A percentile compares a stretch with the other conserved stretches of the same genome.
Conservation (phyloP, 2,797 vertebrate species). For the Helicolenus hilgendorfi region DNA sequence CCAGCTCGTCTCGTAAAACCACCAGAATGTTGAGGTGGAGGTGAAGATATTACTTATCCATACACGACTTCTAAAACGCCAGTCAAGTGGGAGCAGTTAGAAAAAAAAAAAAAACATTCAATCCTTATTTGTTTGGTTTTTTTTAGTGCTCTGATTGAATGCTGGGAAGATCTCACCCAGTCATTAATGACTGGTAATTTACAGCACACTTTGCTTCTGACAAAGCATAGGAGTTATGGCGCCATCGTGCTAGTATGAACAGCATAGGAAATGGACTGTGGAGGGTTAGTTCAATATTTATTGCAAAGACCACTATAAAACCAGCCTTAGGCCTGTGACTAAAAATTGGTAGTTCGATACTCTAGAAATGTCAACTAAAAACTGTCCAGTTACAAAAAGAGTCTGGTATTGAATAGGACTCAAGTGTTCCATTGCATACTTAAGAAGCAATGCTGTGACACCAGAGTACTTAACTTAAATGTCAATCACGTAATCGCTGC, state of each 20-base stretch:
- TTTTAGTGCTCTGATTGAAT: conserved; percentile 39
- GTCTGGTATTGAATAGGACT: neutral
- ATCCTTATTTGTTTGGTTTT: conserved; percentile 44
- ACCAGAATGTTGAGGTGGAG: conserved; percentile 62
- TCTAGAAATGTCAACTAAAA: neutral
- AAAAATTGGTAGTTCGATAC: neutral
- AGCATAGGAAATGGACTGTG: conserved; percentile 57
- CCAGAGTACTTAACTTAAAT: neutral
- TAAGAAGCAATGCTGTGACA: neutral
- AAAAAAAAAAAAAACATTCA: conserved; percentile 33
- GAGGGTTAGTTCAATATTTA: conserved; percentile 16
- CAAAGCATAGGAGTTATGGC: conserved; percentile 37
- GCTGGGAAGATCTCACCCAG: conserved; percentile 34
- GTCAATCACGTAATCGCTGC: neutral
- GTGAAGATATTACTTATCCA: conserved; percentile 66
- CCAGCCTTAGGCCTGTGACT: neutral
- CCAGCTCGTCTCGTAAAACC: conserved; percentile 73
- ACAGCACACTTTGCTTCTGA: conserved; percentile 53
- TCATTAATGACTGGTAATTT: conserved; percentile 61
- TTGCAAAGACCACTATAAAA: conserved; percentile 20
- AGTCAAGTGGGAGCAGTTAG: conserved; percentile 64
- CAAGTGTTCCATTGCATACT: neutral
- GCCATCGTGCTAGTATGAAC: conserved; percentile 32
- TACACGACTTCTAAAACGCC: conserved; percentile 52
- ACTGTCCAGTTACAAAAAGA: neutral